Conservation (phyloP, 2,797 vertebrate species). For the Picus viridis region DNA sequence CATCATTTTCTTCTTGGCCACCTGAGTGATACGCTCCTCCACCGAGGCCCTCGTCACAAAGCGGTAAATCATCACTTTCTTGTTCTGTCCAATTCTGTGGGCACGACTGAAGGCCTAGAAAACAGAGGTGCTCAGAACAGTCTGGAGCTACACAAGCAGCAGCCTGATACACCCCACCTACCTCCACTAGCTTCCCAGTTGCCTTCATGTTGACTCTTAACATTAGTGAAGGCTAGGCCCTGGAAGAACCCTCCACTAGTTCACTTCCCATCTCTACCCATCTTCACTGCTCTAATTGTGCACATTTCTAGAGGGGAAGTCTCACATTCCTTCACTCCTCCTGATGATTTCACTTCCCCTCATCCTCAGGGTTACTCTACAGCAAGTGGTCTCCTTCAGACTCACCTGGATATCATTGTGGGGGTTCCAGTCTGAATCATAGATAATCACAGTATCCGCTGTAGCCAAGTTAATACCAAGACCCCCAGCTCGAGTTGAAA, state of each 20-base stretch:
- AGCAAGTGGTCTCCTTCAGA: background rate
- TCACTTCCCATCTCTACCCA: background rate
- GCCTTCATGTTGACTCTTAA: background rate
- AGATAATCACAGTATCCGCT: constrained; percentile 98
- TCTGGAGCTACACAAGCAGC: background rate
- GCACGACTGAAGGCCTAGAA: constrained; percentile 96
- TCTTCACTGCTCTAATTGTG: background rate
- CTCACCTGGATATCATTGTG: constrained; percentile 98
- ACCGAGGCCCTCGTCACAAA: constrained; percentile 98
- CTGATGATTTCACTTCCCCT: background rate
- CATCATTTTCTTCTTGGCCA: constrained; percentile 99
- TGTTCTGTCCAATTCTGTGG: constrained; percentile 98
- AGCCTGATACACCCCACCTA: background rate
- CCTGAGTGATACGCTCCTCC: constrained; percentile 97
- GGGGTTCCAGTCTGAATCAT: constrained; percentile 99
- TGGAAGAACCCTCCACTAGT: background rate
- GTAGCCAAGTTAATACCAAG: constrained; percentile 98
- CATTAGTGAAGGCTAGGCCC: background rate
- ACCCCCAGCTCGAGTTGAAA: constrained; percentile 97
- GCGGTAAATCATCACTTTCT: constrained; percentile 99
- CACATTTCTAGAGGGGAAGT: background rate
- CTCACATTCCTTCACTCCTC: background rate
- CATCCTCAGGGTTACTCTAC: background rate
- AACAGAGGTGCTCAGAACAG: constrained; percentile 5
- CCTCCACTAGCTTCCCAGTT: background rate